Evolutionary conservation across 2,113 vertebrate species (phyloP).

Genomic region (Gasterosteus aculeatus): DNA sequence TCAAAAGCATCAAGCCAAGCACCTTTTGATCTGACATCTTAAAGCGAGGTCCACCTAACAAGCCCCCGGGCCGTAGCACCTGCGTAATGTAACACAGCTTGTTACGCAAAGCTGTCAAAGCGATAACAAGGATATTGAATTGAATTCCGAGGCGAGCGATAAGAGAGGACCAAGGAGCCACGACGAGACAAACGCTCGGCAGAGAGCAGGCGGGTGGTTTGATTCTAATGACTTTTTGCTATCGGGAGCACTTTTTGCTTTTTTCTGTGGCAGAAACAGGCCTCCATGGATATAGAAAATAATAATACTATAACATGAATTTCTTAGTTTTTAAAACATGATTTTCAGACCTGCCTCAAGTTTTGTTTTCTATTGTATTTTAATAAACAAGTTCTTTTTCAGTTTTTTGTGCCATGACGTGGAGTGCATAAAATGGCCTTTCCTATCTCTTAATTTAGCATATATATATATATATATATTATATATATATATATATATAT

Average conservation of each 20-base stretch:
- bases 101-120: conserved; percentile 48
- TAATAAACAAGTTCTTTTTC: background rate
- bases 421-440: background rate
- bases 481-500: background rate
- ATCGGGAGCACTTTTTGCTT: too few relatives aligned
- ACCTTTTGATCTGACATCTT: conserved; percentile 39
- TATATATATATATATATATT: background rate
- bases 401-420: background rate
- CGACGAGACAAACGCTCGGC: conserved; percentile 12
- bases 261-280: too few relatives aligned
- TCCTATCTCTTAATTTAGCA: background rate
- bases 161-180: conserved; percentile 35
- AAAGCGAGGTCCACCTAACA: conserved; percentile 38
- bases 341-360: background rate
- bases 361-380: background rate
- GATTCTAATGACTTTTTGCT: background rate
- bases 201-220: conserved; percentile 63
- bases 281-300: too few relatives aligned
- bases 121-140: conserved; percentile 51
- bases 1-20: conserved; percentile 43
- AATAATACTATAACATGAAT: too few relatives aligned
- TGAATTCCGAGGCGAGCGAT: conserved; percentile 38
- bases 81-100: conserved; percentile 36
- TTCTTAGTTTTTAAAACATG: background rate
- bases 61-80: conserved; percentile 32